Evolutionary conservation across 2,113 vertebrate genomes (phyloP), one percentile per base, ranked within the genome.

Genomic region (Scophthalmus maximus): DNA sequence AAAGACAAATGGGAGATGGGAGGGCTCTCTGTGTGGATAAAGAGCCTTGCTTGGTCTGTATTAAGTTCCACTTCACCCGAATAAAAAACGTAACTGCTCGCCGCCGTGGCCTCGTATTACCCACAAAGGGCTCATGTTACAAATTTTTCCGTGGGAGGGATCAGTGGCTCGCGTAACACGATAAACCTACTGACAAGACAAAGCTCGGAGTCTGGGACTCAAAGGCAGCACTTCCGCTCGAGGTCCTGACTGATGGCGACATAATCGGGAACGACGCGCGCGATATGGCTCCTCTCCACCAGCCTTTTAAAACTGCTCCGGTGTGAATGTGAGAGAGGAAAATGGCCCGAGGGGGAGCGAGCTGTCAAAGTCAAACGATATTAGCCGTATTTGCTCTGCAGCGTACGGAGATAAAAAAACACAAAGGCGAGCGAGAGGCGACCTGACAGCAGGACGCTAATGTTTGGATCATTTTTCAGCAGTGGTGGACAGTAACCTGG

Each of bases 311-410:
- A 60, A 73, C 65, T 27, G 65, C 74, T 78, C 75, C 68, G 7
- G 62, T 70, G 81, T 49, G 85, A 70, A 64, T 71, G 63, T 56
- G 44, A 77, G 73, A 84, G 63, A 40, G 50, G 52, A 78, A 77
- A 68, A 27, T 4, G n/a, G 83, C 88, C 87, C 5, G 53, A 55
- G 55, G 85, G n/a, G 67, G 32, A 78, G 64, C 3, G 0, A 79
- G 73, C 55, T 46, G 1, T 87, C 84, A 88, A 74, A 74, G 84
- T 89, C 87, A 78, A 57, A 38, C 4, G 20, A 68, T 68, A 62
- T 82, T 72, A 79, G 68, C 40, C 0, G 26, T 11, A 62, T 84
- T 61, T 63, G 63, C 50, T 67, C 29, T 5, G 71, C 66, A 61
- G 74, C 84, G 77, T 73, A 78, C 0, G 56, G 78, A 68, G 64